Percentiles rank a stretch among this genome's conserved stretches.
Evolutionary conservation across 2,797 vertebrate genomes (phyloP).

Genomic region (Decapterus maruadsi): DNA sequence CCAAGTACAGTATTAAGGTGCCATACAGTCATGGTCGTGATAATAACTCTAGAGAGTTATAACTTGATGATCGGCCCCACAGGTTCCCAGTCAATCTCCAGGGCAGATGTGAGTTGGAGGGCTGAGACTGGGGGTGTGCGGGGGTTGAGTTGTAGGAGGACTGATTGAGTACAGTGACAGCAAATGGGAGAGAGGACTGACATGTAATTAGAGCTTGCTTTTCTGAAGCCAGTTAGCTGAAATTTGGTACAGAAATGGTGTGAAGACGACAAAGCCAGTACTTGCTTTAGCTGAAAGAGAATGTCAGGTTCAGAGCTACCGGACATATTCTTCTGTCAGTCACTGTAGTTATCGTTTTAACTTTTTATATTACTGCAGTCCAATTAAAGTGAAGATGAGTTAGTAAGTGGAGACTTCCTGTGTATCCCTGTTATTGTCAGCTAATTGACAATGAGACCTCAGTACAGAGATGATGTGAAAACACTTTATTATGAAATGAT

Average conservation of each 20-base stretch:
- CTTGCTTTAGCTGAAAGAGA: conserved; percentile 17
- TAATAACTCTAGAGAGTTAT: not conserved
- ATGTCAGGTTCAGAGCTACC: not conserved
- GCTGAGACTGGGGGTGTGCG: conserved; percentile 26
- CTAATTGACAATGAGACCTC: conserved; percentile 30
- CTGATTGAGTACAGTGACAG: conserved; percentile 43
- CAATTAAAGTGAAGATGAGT: conserved; percentile 4
- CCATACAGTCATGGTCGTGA: not conserved
- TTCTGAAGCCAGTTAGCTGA: conserved; percentile 35
- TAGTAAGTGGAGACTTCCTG: not conserved
- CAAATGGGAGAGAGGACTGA: conserved; percentile 25
- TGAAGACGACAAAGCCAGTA: conserved; percentile 16
- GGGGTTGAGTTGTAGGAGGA: conserved; percentile 16
- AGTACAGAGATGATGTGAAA: conserved; percentile 7
- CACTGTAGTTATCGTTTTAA: conserved; percentile 8
- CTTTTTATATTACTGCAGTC: not conserved
- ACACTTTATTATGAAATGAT: conserved; percentile 8
- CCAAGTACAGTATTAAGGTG: not conserved
- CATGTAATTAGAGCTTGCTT: conserved; percentile 49
- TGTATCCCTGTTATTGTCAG: conserved; percentile 15
- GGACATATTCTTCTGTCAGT: conserved; percentile 9
- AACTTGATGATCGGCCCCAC: conserved; percentile 2
- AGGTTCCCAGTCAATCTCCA: conserved; percentile 2
- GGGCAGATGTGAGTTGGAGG: conserved; percentile 23
- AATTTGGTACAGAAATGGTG: conserved; percentile 18